Conservation (phyloP, 2,888 invertebrate species). For the Lasioglossum leucozonium region DNA sequence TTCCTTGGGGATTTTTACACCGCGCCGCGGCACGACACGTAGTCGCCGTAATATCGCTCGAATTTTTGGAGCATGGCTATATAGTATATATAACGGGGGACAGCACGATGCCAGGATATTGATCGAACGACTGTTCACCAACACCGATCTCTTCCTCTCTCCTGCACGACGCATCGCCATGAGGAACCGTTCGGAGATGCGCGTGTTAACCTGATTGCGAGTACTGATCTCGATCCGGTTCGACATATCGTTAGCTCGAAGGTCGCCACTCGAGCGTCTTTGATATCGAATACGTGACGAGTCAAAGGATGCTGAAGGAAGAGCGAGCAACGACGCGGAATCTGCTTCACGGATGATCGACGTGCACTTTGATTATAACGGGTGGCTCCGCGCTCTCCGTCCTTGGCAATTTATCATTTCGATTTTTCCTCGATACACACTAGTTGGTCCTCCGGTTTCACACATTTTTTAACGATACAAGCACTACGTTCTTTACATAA, state of each 20-base stretch:
- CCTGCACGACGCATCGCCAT: conserved; percentile 2
- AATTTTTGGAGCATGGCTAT: conserved; percentile 57
- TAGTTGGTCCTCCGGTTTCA: background rate
- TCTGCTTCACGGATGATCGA: conserved; percentile 16
- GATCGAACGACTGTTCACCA: conserved; percentile 51
- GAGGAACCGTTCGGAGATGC: conserved; percentile 19
- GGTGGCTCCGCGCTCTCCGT: background rate
- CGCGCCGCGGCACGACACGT: conserved; percentile 47
- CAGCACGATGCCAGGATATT: conserved; percentile 40
- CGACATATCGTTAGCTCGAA: conserved; percentile 40
- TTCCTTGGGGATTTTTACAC: conserved; percentile 62
- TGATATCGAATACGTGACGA: conserved; percentile 39
- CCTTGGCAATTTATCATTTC: background rate
- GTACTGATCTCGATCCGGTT: conserved; percentile 28
- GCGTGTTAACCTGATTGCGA: conserved; percentile 23
- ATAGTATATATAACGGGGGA: conserved; percentile 6
- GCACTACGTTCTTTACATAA: background rate
- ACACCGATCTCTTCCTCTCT: conserved; percentile 20
- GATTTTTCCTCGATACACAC: too few relatives aligned
- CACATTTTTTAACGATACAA: background rate
- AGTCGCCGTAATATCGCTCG: conserved; percentile 48
- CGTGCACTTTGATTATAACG: background rate
- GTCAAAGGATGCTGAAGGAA: conserved; percentile 33
- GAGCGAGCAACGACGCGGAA: conserved; percentile 13
- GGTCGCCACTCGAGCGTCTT: conserved; percentile 36